phyloP scores from a whole-genome alignment of 2,888 invertebrate species.

The Metopia argyrocephala region DNA sequence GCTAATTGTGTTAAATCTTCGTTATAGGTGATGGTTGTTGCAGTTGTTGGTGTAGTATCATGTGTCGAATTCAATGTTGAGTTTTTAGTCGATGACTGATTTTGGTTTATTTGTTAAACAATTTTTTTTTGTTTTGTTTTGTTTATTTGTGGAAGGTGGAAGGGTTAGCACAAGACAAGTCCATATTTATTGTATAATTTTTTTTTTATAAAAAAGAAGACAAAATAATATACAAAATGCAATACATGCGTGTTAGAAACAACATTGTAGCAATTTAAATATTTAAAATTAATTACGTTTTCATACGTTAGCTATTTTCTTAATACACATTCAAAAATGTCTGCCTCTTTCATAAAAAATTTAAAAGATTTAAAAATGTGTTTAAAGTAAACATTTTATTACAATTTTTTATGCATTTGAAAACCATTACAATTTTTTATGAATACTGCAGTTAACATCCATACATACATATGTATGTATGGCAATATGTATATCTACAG shows the following conservation, averaged over 20 bases:
- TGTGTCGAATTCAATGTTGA: slow-evolving; percentile 51
- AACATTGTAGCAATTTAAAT: slow-evolving; percentile 24
- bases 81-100: slow-evolving; percentile 56
- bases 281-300: neutral
- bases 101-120: slow-evolving; percentile 24
- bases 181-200: slow-evolving; percentile 28
- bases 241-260: slow-evolving; percentile 60
- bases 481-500: no score
- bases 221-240: slow-evolving; percentile 50
- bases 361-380: no score
- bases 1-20: slow-evolving; percentile 56
- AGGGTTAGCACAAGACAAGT: slow-evolving; percentile 58
- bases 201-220: slow-evolving; percentile 41
- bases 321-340: slow-evolving; percentile 22
- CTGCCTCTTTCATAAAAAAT: no score
- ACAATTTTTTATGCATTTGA: no score
- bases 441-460: no score
- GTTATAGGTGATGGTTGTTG: slow-evolving; percentile 31
- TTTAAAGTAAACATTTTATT: no score
- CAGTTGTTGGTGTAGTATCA: slow-evolving; percentile 46
- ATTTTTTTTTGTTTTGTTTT: slow-evolving; percentile 5
- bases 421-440: no score
- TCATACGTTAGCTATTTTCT: slow-evolving; percentile 13
- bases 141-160: neutral
- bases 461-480: no score